These are phyloP conservation scores for Tribolium castaneum DNA, from an alignment of 1,140 invertebrate species.

Conservation along the genomic window DNA sequence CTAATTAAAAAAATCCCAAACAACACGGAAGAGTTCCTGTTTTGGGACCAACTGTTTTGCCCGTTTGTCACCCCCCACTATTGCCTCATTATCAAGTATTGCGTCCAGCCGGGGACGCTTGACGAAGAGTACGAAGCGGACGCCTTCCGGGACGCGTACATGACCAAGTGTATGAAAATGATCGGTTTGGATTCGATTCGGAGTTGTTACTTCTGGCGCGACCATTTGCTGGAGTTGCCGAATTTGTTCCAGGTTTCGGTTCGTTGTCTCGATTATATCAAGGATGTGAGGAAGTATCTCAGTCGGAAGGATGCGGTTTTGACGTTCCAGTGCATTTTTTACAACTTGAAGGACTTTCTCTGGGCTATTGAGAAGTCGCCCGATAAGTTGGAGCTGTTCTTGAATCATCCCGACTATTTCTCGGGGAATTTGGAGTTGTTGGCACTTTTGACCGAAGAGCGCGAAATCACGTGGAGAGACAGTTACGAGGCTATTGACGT, in stretches of 20 bases:
- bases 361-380: constrained; percentile 43
- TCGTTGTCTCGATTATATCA: constrained; percentile 68
- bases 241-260: constrained; percentile 72
- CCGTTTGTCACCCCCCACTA: background rate
- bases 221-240: constrained; percentile 61
- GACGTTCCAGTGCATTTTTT: constrained; percentile 76
- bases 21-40: constrained; percentile 69
- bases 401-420: constrained; percentile 61
- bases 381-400: constrained; percentile 39
- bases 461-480: constrained; percentile 79
- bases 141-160: constrained; percentile 71
- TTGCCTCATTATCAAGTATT: background rate
- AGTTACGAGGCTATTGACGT: constrained; percentile 75
- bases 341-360: constrained; percentile 73
- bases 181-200: constrained; percentile 72
- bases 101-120: background rate
- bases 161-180: constrained; percentile 72
- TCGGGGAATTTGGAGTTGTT: constrained; percentile 72
- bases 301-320: constrained; percentile 74
- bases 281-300: constrained; percentile 64
- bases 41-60: constrained; percentile 62
- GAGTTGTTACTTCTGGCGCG: constrained; percentile 70
- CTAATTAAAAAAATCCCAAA: constrained; percentile 65
- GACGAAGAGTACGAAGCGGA: constrained; percentile 52
- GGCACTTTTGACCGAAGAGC: constrained; percentile 72